phyloP scores from a whole-genome alignment of 2,113 vertebrate genomes.

The Psilopogon haemacephalus region DNA sequence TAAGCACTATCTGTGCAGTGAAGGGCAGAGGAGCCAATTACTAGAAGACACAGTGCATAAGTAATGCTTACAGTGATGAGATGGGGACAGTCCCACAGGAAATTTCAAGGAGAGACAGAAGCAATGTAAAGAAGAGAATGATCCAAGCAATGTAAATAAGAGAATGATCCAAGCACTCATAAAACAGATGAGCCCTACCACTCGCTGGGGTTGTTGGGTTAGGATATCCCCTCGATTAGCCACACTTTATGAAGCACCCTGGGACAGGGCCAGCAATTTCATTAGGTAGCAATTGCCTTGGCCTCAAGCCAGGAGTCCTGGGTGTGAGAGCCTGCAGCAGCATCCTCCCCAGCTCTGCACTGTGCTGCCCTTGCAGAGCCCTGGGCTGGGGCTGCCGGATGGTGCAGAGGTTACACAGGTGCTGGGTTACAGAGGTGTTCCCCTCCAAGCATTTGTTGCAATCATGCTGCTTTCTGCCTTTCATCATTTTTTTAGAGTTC shows the following conservation, averaged over 20 bases:
- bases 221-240: background rate
- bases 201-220: background rate
- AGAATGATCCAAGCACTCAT: background rate
- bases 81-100: accelerated
- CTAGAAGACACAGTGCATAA: background rate
- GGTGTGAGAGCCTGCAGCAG: accelerated
- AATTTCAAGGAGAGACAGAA: background rate
- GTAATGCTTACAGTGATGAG: background rate
- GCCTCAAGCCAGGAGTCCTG: accelerated
- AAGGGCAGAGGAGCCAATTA: background rate
- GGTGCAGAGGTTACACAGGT: accelerated
- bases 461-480: background rate
- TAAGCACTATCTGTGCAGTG: background rate
- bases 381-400: accelerated
- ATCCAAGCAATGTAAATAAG: background rate
- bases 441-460: accelerated
- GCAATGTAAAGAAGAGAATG: background rate
- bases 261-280: background rate
- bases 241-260: background rate
- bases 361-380: background rate
- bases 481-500: background rate
- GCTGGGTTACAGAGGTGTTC: background rate
- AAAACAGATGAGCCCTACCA: background rate
- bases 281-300: background rate
- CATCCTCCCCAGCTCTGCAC: accelerated